Evolutionary conservation across 2,888 invertebrate genomes (phyloP).

Genomic region (Xestia xanthographa): DNA sequence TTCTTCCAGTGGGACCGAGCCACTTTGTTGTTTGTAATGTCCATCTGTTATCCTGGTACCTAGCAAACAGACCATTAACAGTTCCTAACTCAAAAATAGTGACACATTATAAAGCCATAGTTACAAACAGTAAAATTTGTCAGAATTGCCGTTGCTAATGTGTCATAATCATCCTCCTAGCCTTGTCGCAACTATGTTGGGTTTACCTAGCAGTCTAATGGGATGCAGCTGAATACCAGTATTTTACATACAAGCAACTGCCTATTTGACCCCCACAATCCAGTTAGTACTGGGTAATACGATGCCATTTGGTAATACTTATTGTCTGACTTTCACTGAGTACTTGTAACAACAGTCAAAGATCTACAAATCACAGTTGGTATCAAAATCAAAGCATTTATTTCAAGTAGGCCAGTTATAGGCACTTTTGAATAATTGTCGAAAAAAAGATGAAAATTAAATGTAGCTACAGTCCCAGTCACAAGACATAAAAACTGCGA

Average conservation of each 20-base stretch:
- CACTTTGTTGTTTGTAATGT: no score
- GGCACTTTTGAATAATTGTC: no score
- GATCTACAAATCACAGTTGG: neutral
- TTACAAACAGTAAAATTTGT: constrained; percentile 26
- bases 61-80: neutral
- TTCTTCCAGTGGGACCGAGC: no score
- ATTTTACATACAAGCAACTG: no score
- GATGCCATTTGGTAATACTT: neutral
- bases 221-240: no score
- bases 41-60: no score
- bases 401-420: no score
- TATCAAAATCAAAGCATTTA: no score
- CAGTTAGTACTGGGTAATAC: neutral
- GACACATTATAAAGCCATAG: constrained; percentile 28
- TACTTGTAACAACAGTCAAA: neutral
- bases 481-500: no score
- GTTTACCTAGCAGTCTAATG: neutral
- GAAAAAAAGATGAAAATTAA: no score
- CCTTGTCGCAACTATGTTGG: neutral
- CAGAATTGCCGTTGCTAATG: neutral
- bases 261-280: neutral
- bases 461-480: no score
- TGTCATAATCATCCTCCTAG: neutral
- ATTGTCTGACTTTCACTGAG: neutral
- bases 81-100: neutral